These are phyloP conservation scores for Tenrec ecaudatus DNA, from an alignment of 2,113 vertebrate genomes.

Conservation along the genomic window DNA sequence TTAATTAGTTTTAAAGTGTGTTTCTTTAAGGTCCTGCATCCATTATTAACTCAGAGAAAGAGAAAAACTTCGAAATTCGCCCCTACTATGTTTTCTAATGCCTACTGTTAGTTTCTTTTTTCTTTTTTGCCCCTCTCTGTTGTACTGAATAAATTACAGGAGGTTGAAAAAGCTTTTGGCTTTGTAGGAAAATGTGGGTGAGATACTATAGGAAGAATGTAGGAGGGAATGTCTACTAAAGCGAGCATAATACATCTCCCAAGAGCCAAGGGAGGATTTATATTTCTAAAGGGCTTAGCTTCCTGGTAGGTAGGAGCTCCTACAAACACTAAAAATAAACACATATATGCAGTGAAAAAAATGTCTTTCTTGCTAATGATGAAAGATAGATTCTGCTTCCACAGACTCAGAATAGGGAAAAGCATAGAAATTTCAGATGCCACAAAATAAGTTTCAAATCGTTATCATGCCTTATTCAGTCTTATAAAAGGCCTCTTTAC, in stretches of 20 bases:
- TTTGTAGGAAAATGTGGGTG: slow-evolving; percentile 78
- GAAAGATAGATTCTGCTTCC: slow-evolving; percentile 33
- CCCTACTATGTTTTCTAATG: slow-evolving; percentile 47
- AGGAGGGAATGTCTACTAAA: slow-evolving; percentile 80
- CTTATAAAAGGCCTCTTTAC: not conserved
- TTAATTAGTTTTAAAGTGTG: slow-evolving; percentile 43
- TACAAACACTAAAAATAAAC: slow-evolving; percentile 67
- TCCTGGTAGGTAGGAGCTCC: slow-evolving; percentile 39
- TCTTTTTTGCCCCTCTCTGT: not conserved
- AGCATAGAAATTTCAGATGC: not conserved
- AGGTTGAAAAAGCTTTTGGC: slow-evolving; percentile 77
- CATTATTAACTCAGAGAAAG: slow-evolving; percentile 51
- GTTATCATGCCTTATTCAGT: not conserved
- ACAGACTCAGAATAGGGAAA: not conserved
- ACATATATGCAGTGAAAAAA: not conserved
- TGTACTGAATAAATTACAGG: slow-evolving; percentile 73
- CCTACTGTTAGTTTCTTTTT: slow-evolving; percentile 33
- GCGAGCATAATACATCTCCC: slow-evolving; percentile 73
- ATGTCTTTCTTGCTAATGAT: slow-evolving; percentile 15
- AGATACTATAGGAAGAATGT: slow-evolving; percentile 78
- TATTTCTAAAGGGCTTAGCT: slow-evolving; percentile 49
- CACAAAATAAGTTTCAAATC: slow-evolving; percentile 9
- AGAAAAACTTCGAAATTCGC: slow-evolving; percentile 45
- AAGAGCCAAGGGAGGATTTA: slow-evolving; percentile 38
- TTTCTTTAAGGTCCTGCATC: not conserved